Percentiles rank a stretch among this genome's conserved stretches.
Conservation (phyloP, 2,888 invertebrate species). For the Julus scanicus region DNA sequence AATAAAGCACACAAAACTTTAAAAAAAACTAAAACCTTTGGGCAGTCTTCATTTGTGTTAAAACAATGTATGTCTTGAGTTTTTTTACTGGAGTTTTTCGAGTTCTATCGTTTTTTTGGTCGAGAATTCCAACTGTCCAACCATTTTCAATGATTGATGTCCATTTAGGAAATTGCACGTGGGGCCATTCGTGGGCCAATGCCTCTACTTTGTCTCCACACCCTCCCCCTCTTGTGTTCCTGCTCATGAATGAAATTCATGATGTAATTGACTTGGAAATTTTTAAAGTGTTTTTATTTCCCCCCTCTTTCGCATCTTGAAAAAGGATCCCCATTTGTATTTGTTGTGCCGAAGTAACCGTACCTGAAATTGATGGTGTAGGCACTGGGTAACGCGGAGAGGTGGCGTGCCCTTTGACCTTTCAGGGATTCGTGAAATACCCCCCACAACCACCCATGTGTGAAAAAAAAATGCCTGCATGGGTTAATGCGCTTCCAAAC, state of each 20-base stretch:
- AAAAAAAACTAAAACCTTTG: neutral
- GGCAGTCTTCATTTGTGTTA: neutral
- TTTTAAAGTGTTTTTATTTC: slow-evolving; percentile 39
- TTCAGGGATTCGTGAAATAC: neutral
- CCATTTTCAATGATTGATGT: slow-evolving; percentile 27
- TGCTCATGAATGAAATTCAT: slow-evolving; percentile 39
- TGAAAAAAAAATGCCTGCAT: neutral
- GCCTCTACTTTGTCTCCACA: slow-evolving; percentile 2
- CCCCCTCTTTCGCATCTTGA: slow-evolving; percentile 20
- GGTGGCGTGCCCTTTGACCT: slow-evolving; percentile 28
- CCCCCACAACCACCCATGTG: neutral
- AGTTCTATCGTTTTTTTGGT: slow-evolving; percentile 1
- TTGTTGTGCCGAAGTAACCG: neutral
- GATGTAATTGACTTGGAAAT: slow-evolving; percentile 42
- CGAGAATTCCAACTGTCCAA: slow-evolving; percentile 11
- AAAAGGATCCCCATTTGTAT: slow-evolving; percentile 39
- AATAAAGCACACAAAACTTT: neutral
- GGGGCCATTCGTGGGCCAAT: slow-evolving; percentile 35
- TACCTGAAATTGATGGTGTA: slow-evolving; percentile 32
- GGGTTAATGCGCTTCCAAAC: neutral
- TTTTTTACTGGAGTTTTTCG: neutral
- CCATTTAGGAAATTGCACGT: slow-evolving; percentile 42
- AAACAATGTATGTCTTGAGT: neutral
- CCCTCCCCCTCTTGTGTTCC: neutral
- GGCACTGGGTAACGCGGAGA: neutral